Conservation (phyloP, 2,888 invertebrate genomes). For the Nebria brevicollis region DNA sequence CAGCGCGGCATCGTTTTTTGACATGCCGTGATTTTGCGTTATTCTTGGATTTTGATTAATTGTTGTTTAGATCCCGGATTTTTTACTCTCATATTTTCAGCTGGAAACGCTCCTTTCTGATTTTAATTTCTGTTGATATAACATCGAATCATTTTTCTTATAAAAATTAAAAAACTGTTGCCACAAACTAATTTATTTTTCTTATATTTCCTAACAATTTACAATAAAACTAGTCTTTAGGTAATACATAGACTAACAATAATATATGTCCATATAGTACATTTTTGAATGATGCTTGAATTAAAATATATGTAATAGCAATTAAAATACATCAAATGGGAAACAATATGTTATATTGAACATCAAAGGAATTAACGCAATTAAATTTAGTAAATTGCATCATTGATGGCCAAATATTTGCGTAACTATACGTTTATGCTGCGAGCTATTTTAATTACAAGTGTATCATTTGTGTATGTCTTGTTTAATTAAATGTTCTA, state of each 20-base stretch:
- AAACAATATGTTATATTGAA: not conserved
- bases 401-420: not conserved
- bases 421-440: not conserved
- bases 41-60: constrained; percentile 1
- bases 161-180: too few relatives aligned
- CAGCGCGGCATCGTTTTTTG: not conserved
- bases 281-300: not conserved
- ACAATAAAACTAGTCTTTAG: too few relatives aligned
- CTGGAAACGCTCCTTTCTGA: too few relatives aligned
- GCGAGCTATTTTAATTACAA: constrained; percentile 19
- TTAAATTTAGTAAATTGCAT: not conserved
- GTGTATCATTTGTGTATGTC: constrained; percentile 6
- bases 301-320: not conserved
- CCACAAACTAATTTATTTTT: too few relatives aligned
- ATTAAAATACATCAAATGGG: not conserved
- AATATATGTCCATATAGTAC: not conserved
- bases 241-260: not conserved
- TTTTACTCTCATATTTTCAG: not conserved
- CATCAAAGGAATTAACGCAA: not conserved
- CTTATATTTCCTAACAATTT: too few relatives aligned
- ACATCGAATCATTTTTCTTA: too few relatives aligned
- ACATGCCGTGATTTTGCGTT: not conserved
- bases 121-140: too few relatives aligned
- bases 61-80: not conserved
- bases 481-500: constrained; percentile 15